phyloP scores from a whole-genome alignment of 2,113 vertebrate species.

The Sula dactylatra region DNA sequence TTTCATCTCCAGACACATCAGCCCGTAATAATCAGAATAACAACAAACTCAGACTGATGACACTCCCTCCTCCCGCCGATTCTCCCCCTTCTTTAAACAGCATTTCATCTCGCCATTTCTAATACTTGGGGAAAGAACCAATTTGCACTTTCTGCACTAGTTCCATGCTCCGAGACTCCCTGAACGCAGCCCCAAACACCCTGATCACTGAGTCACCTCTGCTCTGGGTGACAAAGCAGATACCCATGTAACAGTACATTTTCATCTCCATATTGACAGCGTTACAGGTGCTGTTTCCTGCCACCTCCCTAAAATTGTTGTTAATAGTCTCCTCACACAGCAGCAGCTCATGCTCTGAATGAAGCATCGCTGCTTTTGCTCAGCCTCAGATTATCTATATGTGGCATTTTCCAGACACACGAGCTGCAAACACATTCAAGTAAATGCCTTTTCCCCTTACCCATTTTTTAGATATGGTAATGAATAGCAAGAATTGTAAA shows the following conservation, averaged over 20 bases:
- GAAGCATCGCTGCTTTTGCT: not conserved
- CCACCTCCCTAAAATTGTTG: not conserved
- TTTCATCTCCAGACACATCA: not conserved
- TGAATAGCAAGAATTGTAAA: not conserved
- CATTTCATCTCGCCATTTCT: not conserved
- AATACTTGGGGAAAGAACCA: not conserved
- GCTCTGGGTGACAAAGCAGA: not conserved
- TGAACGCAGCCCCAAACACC: accelerated
- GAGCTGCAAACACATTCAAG: not conserved
- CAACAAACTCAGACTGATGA: not conserved
- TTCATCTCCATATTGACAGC: not conserved
- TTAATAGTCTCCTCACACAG: not conserved
- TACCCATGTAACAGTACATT: not conserved
- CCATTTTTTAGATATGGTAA: not conserved
- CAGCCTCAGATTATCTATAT: accelerated
- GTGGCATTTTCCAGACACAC: not conserved
- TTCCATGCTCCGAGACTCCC: accelerated
- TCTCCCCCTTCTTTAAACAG: not conserved
- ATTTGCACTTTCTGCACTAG: not conserved
- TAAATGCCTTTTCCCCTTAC: not conserved
- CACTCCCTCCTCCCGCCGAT: not conserved
- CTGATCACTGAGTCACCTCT: not conserved
- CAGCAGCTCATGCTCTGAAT: not conserved
- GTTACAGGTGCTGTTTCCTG: not conserved
- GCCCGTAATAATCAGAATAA: not conserved